Base-by-base conservation (phyloP, 2,797 vertebrate genomes). In the Discoglossus pictus region DNA sequence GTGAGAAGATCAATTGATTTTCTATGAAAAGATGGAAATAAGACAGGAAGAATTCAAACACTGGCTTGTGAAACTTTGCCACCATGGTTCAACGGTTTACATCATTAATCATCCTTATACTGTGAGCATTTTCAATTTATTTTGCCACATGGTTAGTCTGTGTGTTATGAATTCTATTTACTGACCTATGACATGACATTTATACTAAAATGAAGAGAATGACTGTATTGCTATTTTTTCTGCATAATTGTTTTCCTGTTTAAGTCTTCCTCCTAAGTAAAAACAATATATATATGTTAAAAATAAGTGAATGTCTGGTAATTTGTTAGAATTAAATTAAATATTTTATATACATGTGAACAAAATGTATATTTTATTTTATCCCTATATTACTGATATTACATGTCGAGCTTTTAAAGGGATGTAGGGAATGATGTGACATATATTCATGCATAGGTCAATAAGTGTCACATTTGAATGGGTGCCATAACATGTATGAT, bases 131-230 rank as follows among this genome's bases (percentile, higher is more conserved):
- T 63, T 62, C 67, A 63, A 63, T 70, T 50, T 70, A 50, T 63
- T 70, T 70, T 70, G 44, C 60, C 42, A 63, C 51, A 56, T 70
- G 59, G 51, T 47, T 63, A 56, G 42, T 50, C 50, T 11, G 9
- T 20, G 17, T 25, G 46, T 63, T 48, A 56, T 56, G 60, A 54
- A 70, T 70, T 63, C 38, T 58, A 48, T 36, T 62, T 54, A 27
- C 44, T 56, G 52, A 62, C 51, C 67, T 63, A 35, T 56, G 67
- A 70, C 67, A 11, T 70, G 67, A 70, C 67, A 70, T 70, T 70
- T 70, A 63, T 43, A 58, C 42, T 47, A 23, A 27, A 43, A 70
- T 70, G 46, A 48, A 63, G 16, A 39, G 31, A 63, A 42, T 27
- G 50, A 39, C 23, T 23, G 4, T 12, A 27, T 56, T 15, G 6